A percentile compares a stretch with the other conserved stretches of the same genome.
Evolutionary conservation across 2,113 vertebrate species (phyloP).

Genomic region (Corythaixoides concolor): DNA sequence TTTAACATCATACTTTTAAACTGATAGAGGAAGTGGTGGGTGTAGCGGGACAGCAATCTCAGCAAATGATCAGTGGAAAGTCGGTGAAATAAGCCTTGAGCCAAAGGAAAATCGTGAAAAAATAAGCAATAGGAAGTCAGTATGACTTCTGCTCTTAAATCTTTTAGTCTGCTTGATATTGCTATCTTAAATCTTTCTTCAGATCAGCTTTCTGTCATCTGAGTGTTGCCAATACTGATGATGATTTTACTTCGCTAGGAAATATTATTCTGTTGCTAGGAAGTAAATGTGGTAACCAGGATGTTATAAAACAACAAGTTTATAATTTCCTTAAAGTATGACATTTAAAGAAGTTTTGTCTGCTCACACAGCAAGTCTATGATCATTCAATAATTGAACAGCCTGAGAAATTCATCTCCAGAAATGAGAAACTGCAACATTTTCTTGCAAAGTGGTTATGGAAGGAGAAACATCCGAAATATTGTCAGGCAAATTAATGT

Average conservation of each 20-base stretch:
- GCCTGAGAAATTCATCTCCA: neutral
- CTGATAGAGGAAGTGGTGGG: neutral
- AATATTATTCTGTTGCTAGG: slow-evolving; percentile 36
- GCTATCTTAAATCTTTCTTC: neutral
- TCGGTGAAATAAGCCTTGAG: neutral
- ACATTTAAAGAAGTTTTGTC: neutral
- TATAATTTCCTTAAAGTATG: neutral
- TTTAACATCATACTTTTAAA: neutral
- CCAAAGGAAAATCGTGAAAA: neutral
- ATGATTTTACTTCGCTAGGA: neutral
- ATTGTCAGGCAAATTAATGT: neutral
- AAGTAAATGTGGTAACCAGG: neutral
- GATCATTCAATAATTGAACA: neutral
- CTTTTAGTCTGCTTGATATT: neutral
- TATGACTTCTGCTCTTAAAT: neutral
- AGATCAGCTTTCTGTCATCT: neutral
- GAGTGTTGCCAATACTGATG: neutral
- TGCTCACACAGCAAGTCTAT: neutral
- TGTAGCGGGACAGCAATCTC: neutral
- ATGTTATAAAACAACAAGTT: neutral
- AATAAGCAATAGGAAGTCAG: neutral
- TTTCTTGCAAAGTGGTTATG: neutral
- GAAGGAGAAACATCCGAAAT: neutral
- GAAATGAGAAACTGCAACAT: neutral
- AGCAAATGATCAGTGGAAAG: neutral